Conservation (phyloP, 2,888 invertebrate genomes). For the Ceraclea dissimilis region DNA sequence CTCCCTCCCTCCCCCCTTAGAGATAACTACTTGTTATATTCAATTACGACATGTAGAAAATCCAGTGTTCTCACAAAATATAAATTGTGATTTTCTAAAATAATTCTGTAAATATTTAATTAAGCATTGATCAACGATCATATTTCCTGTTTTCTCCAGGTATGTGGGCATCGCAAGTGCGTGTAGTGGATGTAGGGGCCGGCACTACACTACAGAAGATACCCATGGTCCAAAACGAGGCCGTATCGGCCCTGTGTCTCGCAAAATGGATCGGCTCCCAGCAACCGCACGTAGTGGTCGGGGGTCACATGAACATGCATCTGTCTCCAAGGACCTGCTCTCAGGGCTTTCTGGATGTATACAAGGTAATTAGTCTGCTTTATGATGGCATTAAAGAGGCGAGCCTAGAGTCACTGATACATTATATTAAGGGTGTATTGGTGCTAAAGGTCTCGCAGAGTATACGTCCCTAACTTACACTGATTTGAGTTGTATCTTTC, state of each 20-base stretch:
- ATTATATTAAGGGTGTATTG: conserved; percentile 16
- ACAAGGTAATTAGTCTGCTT: conserved; percentile 48
- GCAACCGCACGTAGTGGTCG: conserved; percentile 64
- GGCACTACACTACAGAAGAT: conserved; percentile 72
- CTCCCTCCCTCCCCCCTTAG: too few species aligned
- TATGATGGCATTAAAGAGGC: conserved; percentile 5
- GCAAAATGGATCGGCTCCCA: conserved; percentile 63
- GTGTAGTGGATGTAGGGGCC: conserved; percentile 78
- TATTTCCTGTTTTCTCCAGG: conserved; percentile 53
- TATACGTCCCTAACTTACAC: conserved; percentile 15
- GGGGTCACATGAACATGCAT: conserved; percentile 84
- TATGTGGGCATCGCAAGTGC: conserved; percentile 91
- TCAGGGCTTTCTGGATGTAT: conserved; percentile 82
- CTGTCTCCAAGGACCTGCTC: conserved; percentile 79
- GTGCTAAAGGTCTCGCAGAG: conserved; percentile 26
- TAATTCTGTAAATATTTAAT: not conserved
- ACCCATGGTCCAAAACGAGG: conserved; percentile 91
- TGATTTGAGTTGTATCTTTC: conserved; percentile 13
- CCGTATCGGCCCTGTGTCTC: conserved; percentile 82
- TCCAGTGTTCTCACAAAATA: too few species aligned
- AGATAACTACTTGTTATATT: too few species aligned
- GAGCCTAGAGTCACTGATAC: conserved; percentile 26
- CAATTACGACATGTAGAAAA: too few species aligned
- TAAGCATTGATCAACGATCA: not conserved
- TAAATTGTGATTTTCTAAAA: too few species aligned